phyloP scores from a whole-genome alignment of 2,113 vertebrate genomes.

The Natator depressus region DNA sequence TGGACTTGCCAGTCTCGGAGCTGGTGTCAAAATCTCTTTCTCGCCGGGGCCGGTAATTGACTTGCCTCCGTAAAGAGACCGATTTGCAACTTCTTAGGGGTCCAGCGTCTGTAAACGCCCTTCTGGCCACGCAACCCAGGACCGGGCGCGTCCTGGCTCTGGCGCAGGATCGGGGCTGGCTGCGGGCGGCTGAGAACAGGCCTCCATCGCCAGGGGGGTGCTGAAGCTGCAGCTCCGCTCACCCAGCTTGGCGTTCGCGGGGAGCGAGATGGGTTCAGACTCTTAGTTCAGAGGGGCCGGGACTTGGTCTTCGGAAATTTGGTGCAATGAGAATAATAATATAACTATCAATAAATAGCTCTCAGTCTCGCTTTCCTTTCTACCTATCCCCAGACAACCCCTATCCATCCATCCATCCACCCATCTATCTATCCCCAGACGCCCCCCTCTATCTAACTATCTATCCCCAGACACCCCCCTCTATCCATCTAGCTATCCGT shows the following conservation, averaged over 20 bases:
- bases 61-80: not conserved
- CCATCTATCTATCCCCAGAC: too few relatives aligned
- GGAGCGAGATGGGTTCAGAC: not conserved
- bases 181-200: too few relatives aligned
- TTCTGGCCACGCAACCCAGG: not conserved
- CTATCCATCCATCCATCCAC: too few relatives aligned
- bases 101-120: not conserved
- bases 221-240: not conserved
- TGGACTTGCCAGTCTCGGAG: not conserved
- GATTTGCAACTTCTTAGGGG: conserved; percentile 14
- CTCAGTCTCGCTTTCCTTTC: not conserved
- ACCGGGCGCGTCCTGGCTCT: too few relatives aligned
- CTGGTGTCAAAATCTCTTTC: too few relatives aligned
- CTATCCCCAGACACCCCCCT: not conserved
- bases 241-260: not conserved
- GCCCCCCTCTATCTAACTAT: too few relatives aligned
- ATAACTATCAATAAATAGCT: not conserved
- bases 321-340: not conserved
- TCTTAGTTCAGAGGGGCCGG: not conserved
- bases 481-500: not conserved
- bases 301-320: not conserved
- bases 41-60: too few relatives aligned
- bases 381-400: not conserved
- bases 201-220: not conserved
- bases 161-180: too few relatives aligned